phyloP scores from a whole-genome alignment of 2,797 vertebrate genomes.

The Trematomus bernacchii region DNA sequence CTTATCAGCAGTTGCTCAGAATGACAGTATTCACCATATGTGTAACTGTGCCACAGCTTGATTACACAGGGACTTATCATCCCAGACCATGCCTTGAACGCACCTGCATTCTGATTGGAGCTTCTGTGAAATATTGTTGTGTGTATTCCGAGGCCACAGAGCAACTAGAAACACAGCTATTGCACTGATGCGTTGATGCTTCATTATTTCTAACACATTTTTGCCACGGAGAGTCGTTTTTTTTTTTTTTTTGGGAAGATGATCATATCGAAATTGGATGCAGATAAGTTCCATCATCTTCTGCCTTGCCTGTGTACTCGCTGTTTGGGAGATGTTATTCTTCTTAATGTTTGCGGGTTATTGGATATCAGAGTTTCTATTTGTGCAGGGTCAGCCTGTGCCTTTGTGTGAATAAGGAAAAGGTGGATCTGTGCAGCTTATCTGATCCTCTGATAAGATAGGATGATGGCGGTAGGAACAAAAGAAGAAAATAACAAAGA shows the following conservation, averaged over 20 bases:
- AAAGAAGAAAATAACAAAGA: conserved; percentile 8
- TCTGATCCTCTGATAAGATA: conserved; percentile 40
- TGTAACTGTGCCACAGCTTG: conserved; percentile 51
- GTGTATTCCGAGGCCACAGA: conserved; percentile 46
- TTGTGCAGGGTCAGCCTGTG: conserved; percentile 53
- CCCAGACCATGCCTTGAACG: conserved; percentile 49
- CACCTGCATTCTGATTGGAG: conserved; percentile 62
- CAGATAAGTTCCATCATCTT: conserved; percentile 35
- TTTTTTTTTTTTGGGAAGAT: conserved; percentile 6
- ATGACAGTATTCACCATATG: conserved; percentile 57
- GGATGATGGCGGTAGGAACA: conserved; percentile 2
- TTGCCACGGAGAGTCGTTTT: background rate
- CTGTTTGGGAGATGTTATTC: conserved; percentile 62
- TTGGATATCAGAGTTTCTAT: conserved; percentile 73
- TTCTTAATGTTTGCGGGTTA: conserved; percentile 68
- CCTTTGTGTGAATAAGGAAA: conserved; percentile 75
- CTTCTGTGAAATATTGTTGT: conserved; percentile 25
- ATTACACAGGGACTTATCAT: conserved; percentile 69
- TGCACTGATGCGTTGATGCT: conserved; percentile 35
- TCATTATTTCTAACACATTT: conserved; percentile 50
- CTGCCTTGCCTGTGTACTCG: conserved; percentile 14
- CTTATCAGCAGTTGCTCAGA: conserved; percentile 65
- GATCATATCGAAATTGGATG: conserved; percentile 55
- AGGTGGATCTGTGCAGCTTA: conserved; percentile 49
- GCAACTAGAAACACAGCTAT: conserved; percentile 28